Percentiles rank a stretch among this genome's conserved stretches.
These are phyloP conservation scores for Drosophila ohnishii DNA, from an alignment of 1,140 invertebrate genomes.

Conservation along the genomic window DNA sequence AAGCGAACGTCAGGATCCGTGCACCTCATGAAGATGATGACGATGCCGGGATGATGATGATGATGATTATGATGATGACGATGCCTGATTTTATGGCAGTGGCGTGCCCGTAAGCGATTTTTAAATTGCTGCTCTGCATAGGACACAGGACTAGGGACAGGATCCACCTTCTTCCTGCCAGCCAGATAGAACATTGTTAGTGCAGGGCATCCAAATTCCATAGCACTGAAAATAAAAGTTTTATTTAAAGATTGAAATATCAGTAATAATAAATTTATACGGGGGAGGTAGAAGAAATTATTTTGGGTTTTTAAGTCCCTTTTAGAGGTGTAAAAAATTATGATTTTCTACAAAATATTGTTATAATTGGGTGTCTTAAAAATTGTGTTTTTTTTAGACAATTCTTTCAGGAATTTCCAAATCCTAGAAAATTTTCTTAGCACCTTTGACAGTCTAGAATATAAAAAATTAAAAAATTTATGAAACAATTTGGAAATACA, in stretches of 20 bases:
- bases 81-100: slow-evolving; percentile 73
- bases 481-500: no score
- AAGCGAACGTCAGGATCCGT: slow-evolving; percentile 51
- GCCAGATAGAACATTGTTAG: slow-evolving; percentile 47
- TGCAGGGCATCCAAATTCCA: slow-evolving; percentile 27
- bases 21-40: slow-evolving; percentile 51
- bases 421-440: no score
- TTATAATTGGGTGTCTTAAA: no score
- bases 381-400: no score
- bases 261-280: not conserved
- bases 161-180: slow-evolving; percentile 28
- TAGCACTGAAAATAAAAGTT: not conserved
- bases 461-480: no score
- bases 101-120: slow-evolving; percentile 73
- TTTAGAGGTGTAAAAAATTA: no score
- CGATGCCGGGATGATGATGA: slow-evolving; percentile 29
- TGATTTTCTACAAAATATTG: no score
- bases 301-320: no score
- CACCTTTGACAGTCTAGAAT: no score
- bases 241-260: no score
- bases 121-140: slow-evolving; percentile 74
- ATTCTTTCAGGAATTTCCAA: no score
- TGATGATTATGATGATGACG: slow-evolving; percentile 50
- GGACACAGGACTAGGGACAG: slow-evolving; percentile 30
- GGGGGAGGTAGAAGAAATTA: no score